A percentile compares a stretch with the other conserved stretches of the same genome.
phyloP scores from a whole-genome alignment of 1,140 invertebrate species.

The Heliconius himera region DNA sequence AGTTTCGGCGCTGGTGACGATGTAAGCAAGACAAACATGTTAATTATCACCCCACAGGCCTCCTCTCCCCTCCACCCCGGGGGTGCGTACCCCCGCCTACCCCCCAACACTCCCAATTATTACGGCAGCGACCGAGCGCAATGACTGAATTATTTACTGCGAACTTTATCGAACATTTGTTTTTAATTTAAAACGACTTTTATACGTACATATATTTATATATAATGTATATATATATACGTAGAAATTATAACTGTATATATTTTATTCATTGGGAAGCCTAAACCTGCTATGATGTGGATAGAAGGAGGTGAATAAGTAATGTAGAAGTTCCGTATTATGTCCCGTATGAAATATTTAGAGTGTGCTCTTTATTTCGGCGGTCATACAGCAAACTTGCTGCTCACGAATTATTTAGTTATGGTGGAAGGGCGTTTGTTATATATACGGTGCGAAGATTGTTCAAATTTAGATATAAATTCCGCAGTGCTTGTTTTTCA shows the following conservation, averaged over 20 bases:
- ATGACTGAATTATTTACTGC: constrained; percentile 66
- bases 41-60: constrained; percentile 66
- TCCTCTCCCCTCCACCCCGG: constrained; percentile 28
- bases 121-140: constrained; percentile 53
- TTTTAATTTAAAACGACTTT: constrained; percentile 69
- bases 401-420: constrained; percentile 24
- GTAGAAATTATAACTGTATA: constrained; percentile 57
- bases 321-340: constrained; percentile 58
- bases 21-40: constrained; percentile 80
- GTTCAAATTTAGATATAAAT: background rate
- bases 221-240: background rate
- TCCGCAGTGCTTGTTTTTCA: background rate
- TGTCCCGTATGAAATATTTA: constrained; percentile 60
- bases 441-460: background rate
- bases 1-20: constrained; percentile 74
- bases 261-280: constrained; percentile 62
- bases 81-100: constrained; percentile 17
- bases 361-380: constrained; percentile 45
- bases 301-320: constrained; percentile 57
- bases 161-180: constrained; percentile 69
- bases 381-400: constrained; percentile 34
- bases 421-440: background rate
- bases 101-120: constrained; percentile 57
- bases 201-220: constrained; percentile 41
- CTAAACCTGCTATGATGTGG: constrained; percentile 53